Evolutionary conservation across 2,888 invertebrate species (phyloP), one percentile per base, ranked within the genome.

Genomic region (Ametastegia equiseti): DNA sequence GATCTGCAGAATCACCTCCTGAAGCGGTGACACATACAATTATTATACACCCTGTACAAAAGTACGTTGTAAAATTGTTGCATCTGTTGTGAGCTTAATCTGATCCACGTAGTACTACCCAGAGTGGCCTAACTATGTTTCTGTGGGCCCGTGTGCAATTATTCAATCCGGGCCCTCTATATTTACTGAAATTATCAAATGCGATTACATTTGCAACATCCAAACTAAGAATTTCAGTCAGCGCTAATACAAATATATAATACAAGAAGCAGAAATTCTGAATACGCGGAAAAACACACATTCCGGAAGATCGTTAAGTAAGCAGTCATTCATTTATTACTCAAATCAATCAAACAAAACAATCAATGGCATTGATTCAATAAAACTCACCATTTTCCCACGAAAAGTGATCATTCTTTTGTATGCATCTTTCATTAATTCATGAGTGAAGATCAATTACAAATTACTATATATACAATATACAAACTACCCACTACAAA

Each of bases 151-250:
- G 15, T 7, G 57, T 57, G 23, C 57, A 57, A 57, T 57, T 57
- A 57, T 57, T 23, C 57, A 57, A 57, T 57, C 23, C 15, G 57
- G 9, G 57, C 57, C 57, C 57, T 15, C 5, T 57, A 15, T 57
- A 57, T 5, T 57, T 57, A 57, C 57, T 15, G 7, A 57, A 5
- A 57, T 57, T 57, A 9, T 57, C 15, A 57, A 57, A 19, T 57
- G 57, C 15, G 23, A 57, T 57, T 57, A 57, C 57, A 57, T 57
- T 57, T 57, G 4, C 57, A 57, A 57, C 57, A 57, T 57, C 57
- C 57, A 57, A 57, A 57, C 57, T 57, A 57, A 57, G 57, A 57
- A 57, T 57, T 57, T 57, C 57, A 57, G 57, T 57, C 57, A 57
- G 57, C 57, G 57, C 57, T 57, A 19, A 57, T 57, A 57, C 7